Evolutionary conservation across 2,113 vertebrate species (phyloP).

Genomic region (Laticauda colubrina): DNA sequence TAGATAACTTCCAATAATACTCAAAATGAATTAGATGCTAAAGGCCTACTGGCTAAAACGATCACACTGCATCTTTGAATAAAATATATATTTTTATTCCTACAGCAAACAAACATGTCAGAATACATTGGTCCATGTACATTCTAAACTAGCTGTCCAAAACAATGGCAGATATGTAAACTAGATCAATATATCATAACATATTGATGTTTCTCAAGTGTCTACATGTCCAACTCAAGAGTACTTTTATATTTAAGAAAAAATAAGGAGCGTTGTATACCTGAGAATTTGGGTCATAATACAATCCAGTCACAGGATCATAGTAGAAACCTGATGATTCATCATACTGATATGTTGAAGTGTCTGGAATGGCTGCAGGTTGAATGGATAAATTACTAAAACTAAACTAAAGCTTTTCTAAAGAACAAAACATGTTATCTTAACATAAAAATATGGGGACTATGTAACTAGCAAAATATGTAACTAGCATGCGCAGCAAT

Average conservation of each 20-base stretch:
- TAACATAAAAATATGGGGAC: background rate
- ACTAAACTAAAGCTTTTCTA: background rate
- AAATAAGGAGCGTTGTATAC: constrained; percentile 67
- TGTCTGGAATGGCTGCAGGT: constrained; percentile 85
- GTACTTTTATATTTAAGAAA: background rate
- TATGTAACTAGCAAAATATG: background rate
- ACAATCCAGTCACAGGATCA: constrained; percentile 90
- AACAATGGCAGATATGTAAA: background rate
- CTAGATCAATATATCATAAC: background rate
- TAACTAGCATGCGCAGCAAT: background rate
- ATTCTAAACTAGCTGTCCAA: background rate
- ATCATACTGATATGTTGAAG: constrained; percentile 94
- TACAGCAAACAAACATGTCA: background rate
- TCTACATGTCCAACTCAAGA: background rate
- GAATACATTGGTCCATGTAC: background rate
- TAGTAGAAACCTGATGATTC: constrained; percentile 98
- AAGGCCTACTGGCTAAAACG: background rate
- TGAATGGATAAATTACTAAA: background rate
- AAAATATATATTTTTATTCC: background rate
- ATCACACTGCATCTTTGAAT: background rate
- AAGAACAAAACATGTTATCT: background rate
- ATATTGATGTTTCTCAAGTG: background rate
- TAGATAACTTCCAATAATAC: background rate
- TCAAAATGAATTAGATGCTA: background rate
- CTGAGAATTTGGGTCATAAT: constrained; percentile 95